phyloP scores from a whole-genome alignment of 2,888 invertebrate species.

The Embidobia sp. region DNA sequence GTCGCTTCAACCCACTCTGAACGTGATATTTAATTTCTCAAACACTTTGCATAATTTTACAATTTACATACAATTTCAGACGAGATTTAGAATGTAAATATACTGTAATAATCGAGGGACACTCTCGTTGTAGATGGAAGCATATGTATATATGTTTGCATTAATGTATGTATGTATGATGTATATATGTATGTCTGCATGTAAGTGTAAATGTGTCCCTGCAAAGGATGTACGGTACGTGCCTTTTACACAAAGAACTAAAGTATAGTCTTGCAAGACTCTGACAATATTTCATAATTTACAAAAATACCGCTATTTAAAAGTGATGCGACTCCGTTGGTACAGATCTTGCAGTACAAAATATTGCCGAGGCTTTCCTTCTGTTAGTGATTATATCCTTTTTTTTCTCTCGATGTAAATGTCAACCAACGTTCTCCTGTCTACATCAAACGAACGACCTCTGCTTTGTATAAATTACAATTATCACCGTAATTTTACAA shows the following conservation, averaged over 20 bases:
- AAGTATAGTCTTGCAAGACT: constrained; percentile 51
- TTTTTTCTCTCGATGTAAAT: constrained; percentile 52
- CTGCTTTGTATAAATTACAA: neutral
- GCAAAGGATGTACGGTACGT: constrained; percentile 10
- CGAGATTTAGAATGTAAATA: too few species aligned
- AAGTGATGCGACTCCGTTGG: constrained; percentile 30
- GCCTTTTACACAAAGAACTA: constrained; percentile 52
- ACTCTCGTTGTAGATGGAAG: constrained; percentile 73
- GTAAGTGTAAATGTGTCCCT: constrained; percentile 19
- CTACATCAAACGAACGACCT: constrained; percentile 11
- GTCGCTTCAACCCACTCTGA: too few species aligned
- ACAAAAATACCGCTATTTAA: constrained; percentile 54
- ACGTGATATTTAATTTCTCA: too few species aligned
- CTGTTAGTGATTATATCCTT: neutral
- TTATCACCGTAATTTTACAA: too few species aligned
- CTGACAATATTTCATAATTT: constrained; percentile 59
- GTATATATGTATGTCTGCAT: neutral
- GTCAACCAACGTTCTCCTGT: constrained; percentile 13
- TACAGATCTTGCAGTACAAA: constrained; percentile 50
- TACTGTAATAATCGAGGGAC: too few species aligned
- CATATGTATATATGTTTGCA: constrained; percentile 67
- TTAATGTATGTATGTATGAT: neutral
- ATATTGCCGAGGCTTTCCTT: constrained; percentile 47
- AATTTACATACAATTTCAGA: too few species aligned
- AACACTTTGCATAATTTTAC: too few species aligned